Base-by-base conservation (phyloP, 2,797 vertebrate species). In the Chelmon rostratus region DNA sequence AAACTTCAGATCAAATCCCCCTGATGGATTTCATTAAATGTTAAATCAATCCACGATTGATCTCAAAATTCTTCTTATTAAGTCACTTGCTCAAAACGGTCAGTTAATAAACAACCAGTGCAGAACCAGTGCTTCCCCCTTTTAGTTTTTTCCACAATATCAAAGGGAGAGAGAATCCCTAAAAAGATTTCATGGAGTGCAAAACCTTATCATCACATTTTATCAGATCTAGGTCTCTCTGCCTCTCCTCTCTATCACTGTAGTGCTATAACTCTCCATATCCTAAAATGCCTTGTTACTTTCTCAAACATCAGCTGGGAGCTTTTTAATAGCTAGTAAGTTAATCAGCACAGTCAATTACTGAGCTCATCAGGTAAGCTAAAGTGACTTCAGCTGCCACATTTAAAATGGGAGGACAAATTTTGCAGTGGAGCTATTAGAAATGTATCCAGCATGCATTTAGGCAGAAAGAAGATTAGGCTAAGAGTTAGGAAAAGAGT, bases 31-130 rank as follows among this genome's bases (percentile, higher is more conserved):
- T 89, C 62, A 88, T 89, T 90, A 89, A 90, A 90, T 83, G 72
- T 78, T 84, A 85, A 88, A 91, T 91, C 78, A 90, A 88, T 89
- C 76, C 66, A 49, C 63, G 73, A 89, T 66, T 88, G 78, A 91
- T 86, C 84, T 85, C 47, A 69, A 81, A 88, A 83, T 80, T 65
- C 8, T 16, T 76, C n/a, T 53, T 47, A 42, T 64, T 77, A 50
- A 79, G 67, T 69, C 46, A 63, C 46, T 81, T 54, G 67, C 74
- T 92, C 59, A 83, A 84, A 89, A 82, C 46, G 44, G 69, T 67
- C 72, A 54, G 50, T 79, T 92, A 80, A 91, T 87, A 75, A 84
- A 87, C 59, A 84, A 63, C 42, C 68, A 78, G 37, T 54, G 72
- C 19, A 72, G 69, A 71, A 67, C 19, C 3, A 44, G 12, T 2